Conservation (phyloP, 2,113 vertebrate genomes). For the Poecile atricapillus region DNA sequence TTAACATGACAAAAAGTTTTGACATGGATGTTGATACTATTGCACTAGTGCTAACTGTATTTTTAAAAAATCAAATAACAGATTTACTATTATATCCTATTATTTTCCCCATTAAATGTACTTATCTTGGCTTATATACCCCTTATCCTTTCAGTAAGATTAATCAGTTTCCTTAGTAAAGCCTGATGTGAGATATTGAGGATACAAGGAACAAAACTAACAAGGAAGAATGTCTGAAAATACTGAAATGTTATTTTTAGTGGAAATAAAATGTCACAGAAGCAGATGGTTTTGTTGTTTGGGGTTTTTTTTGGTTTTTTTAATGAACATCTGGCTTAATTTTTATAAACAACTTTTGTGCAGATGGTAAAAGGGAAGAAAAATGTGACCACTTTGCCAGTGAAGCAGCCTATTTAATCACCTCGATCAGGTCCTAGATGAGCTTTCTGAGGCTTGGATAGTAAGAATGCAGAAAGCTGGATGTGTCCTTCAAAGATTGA, state of each 20-base stretch:
- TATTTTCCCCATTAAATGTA: neutral
- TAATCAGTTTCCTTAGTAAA: neutral
- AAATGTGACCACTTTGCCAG: neutral
- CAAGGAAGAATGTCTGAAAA: neutral
- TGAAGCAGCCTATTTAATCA: neutral
- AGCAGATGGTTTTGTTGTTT: neutral
- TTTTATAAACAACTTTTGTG: neutral
- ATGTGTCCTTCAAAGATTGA: neutral
- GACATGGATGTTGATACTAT: neutral
- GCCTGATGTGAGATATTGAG: neutral
- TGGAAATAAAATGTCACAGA: neutral
- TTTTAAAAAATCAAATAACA: neutral
- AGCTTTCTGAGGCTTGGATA: neutral
- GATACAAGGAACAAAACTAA: neutral
- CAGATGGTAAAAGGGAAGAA: neutral
- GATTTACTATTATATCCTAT: neutral
- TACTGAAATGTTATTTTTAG: neutral
- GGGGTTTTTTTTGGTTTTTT: neutral
- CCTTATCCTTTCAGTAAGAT: neutral
- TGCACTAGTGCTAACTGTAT: neutral
- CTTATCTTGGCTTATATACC: neutral
- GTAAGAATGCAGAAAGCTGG: neutral
- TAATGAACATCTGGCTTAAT: neutral
- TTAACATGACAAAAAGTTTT: neutral
- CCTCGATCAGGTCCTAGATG: fast-evolving